A percentile compares a stretch with the other conserved stretches of the same genome.
phyloP scores from a whole-genome alignment of 2,797 vertebrate genomes.

The Chiroxiphia lanceolata region DNA sequence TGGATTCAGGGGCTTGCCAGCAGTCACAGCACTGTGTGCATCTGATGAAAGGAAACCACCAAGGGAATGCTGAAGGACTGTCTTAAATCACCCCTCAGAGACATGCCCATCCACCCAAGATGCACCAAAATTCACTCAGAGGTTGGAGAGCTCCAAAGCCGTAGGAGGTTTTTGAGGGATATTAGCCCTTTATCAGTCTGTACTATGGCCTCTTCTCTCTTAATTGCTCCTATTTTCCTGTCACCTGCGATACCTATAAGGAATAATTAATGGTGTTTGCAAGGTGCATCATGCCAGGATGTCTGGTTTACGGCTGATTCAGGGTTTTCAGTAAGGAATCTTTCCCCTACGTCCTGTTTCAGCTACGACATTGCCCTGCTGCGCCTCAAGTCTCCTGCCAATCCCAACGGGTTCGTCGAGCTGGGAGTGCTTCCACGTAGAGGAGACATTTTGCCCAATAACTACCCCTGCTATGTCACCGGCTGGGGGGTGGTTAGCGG shows the following conservation, averaged over 20 bases:
- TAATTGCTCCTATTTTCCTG: background rate
- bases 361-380: constrained; percentile 16
- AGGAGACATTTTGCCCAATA: background rate
- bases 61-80: background rate
- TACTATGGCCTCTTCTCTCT: background rate
- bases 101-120: no score
- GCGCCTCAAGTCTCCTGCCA: background rate
- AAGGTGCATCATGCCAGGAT: background rate
- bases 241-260: background rate
- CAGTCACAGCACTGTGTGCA: background rate
- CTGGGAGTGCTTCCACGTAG: background rate
- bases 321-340: background rate
- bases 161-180: background rate
- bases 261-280: background rate
- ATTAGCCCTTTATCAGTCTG: background rate
- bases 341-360: background rate
- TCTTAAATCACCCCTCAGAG: background rate
- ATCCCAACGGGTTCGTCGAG: background rate
- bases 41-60: background rate
- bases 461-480: background rate
- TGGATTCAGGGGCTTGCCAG: background rate
- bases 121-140: background rate
- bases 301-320: background rate
- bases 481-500: background rate
- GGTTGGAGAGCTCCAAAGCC: background rate